phyloP scores from a whole-genome alignment of 2,888 invertebrate genomes.

The Druceiella hillmani region DNA sequence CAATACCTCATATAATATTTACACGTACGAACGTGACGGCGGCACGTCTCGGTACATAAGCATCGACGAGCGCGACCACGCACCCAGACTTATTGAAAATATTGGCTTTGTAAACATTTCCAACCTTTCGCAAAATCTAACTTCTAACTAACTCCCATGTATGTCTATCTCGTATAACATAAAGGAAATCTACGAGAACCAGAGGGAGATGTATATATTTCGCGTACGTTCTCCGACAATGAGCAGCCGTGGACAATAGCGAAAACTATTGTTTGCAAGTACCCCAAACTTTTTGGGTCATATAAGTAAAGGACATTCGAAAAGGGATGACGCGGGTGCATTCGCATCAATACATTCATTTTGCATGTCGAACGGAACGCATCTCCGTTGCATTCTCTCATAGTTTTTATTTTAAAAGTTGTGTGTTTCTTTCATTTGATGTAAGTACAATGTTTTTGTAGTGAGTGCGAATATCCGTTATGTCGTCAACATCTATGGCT shows the following conservation, averaged over 20 bases:
- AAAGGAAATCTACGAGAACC: slow-evolving; percentile 32
- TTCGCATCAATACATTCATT: slow-evolving; percentile 46
- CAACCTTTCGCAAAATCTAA: slow-evolving; percentile 31
- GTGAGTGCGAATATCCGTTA: slow-evolving; percentile 26
- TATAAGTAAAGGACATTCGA: slow-evolving; percentile 51
- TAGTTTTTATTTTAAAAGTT: too few species aligned
- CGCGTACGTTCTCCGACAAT: too few species aligned
- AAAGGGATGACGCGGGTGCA: slow-evolving; percentile 44
- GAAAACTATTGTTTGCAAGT: slow-evolving; percentile 50
- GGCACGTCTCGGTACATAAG: neutral
- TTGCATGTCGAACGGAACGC: slow-evolving; percentile 44
- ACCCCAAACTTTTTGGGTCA: slow-evolving; percentile 53
- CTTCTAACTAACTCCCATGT: slow-evolving; percentile 33
- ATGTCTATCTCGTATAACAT: slow-evolving; percentile 18
- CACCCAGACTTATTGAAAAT: slow-evolving; percentile 40
- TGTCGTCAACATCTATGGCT: slow-evolving; percentile 38
- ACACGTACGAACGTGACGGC: slow-evolving; percentile 12
- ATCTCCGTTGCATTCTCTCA: too few species aligned
- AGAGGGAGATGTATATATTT: slow-evolving; percentile 40
- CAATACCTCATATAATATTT: too few species aligned
- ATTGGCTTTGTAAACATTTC: slow-evolving; percentile 50
- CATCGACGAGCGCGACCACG: too few species aligned
- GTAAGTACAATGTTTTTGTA: slow-evolving; percentile 16
- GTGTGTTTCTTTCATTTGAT: slow-evolving; percentile 26
- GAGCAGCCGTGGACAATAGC: slow-evolving; percentile 50